Percentiles rank a stretch among this genome's conserved stretches.
phyloP scores from a whole-genome alignment of 1,140 invertebrate genomes.

The Leptoteleia sp. region DNA sequence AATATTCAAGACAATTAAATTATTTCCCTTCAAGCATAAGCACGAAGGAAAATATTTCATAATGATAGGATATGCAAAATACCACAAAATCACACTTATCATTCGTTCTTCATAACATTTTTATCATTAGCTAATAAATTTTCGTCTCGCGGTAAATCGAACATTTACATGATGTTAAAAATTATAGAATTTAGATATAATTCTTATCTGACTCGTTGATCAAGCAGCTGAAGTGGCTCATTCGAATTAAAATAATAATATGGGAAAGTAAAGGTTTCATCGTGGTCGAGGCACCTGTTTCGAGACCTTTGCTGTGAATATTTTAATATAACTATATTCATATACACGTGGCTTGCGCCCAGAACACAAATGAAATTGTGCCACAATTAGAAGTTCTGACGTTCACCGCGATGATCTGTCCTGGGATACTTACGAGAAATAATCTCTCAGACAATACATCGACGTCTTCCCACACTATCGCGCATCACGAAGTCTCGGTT shows the following conservation, averaged over 20 bases:
- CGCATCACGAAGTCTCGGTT: slow-evolving; percentile 17
- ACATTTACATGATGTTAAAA: slow-evolving; percentile 23
- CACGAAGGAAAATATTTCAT: no score
- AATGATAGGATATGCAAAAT: no score
- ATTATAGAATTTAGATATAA: slow-evolving; percentile 20
- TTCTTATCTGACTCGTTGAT: slow-evolving; percentile 27
- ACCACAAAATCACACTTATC: no score
- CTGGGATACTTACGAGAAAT: slow-evolving; percentile 49
- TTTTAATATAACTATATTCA: slow-evolving; percentile 33
- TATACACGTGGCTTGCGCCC: slow-evolving; percentile 18
- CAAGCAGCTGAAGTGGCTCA: slow-evolving; percentile 26
- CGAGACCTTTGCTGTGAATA: slow-evolving; percentile 50
- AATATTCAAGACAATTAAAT: no score
- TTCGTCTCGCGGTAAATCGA: no score
- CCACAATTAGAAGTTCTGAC: slow-evolving; percentile 55
- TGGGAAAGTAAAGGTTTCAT: slow-evolving; percentile 47
- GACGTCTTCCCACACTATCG: slow-evolving; percentile 57
- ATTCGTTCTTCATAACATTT: no score
- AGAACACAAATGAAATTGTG: slow-evolving; percentile 37
- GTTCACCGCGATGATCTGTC: slow-evolving; percentile 45
- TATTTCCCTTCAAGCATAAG: no score
- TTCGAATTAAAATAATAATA: slow-evolving; percentile 41
- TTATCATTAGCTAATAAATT: no score
- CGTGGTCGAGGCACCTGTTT: slow-evolving; percentile 49
- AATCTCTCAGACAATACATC: slow-evolving; percentile 59